phyloP scores from a whole-genome alignment of 2,888 invertebrate species.

The Lasioglossum zephyrum region DNA sequence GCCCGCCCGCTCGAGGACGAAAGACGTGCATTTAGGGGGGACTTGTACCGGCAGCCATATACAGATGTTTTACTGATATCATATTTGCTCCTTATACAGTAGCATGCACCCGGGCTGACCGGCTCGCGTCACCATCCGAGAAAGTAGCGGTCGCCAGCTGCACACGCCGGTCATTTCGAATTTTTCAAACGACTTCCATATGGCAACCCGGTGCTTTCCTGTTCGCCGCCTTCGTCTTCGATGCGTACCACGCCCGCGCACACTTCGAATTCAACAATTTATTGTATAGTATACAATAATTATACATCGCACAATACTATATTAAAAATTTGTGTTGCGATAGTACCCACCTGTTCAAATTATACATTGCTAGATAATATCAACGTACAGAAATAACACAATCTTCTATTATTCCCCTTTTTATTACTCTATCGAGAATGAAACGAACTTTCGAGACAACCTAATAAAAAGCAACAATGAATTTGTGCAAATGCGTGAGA shows the following conservation, averaged over 20 bases:
- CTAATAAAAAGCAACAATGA: no score
- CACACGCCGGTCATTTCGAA: constrained; percentile 53
- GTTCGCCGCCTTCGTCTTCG: constrained; percentile 21
- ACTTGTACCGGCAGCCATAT: constrained; percentile 59
- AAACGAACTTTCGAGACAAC: no score
- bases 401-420: no score
- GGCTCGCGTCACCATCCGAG: constrained; percentile 53
- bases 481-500: no score
- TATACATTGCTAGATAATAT: no score
- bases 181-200: constrained; percentile 60
- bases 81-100: constrained; percentile 67
- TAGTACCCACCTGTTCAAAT: no score
- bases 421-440: no score
- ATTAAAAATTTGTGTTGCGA: no score
- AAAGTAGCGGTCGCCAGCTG: constrained; percentile 62
- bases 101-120: constrained; percentile 43
- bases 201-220: constrained; percentile 36
- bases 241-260: constrained; percentile 9
- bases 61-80: constrained; percentile 70
- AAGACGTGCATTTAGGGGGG: constrained; percentile 47
- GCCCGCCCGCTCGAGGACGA: constrained; percentile 31
- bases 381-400: no score
- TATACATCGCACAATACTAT: no score
- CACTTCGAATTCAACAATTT: constrained; percentile 23
- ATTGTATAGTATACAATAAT: no score